Evolutionary conservation across 2,888 invertebrate species (phyloP), one percentile per base, ranked within the genome.

Genomic region (Harpagoxenus sublaevis): DNA sequence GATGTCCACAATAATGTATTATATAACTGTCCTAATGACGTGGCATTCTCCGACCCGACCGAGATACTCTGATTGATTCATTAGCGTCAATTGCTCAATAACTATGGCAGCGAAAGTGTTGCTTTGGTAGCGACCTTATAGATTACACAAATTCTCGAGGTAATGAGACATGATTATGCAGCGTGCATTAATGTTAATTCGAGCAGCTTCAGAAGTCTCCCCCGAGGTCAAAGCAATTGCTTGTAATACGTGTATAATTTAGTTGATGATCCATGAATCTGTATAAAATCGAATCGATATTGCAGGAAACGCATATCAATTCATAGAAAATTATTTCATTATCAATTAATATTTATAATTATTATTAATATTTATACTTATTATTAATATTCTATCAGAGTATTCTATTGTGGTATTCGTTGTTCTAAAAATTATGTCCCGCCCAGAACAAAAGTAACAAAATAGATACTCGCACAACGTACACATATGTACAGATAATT

Each of bases 21-120:
- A 78, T 12, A 42, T 55, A 42, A 55, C 39, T 65, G 51, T 9
- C 63, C 81, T 89, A 88, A 90, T 85, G 81, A 87, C 84, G 82
- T 83, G 53, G 79, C 83, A 85, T 89, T 86, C 82, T 78, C 84
- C 66, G 84, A 86, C 86, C 84, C 89, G 87, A 88, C 89, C 86
- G 85, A 88, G 86, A 87, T 88, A 89, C 89, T 87, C 88, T 89
- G 89, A 93, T 92, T 92, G 91, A 90, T 93, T 93, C 92, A 92
- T 93, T 93, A 93, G 90, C 91, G 90, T 92, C 92, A 92, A 93
- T 92, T 91, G 92, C 92, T 92, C 91, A 92, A 93, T 93, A 92
- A 92, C 89, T 84, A 89, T 86, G 87, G 84, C 85, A 86, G 91
- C 86, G 92, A 91, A 90, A 91, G 91, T 92, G 87, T 89, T 89